Evolutionary conservation across 2,113 vertebrate genomes (phyloP).

Genomic region (Tichodroma muraria): DNA sequence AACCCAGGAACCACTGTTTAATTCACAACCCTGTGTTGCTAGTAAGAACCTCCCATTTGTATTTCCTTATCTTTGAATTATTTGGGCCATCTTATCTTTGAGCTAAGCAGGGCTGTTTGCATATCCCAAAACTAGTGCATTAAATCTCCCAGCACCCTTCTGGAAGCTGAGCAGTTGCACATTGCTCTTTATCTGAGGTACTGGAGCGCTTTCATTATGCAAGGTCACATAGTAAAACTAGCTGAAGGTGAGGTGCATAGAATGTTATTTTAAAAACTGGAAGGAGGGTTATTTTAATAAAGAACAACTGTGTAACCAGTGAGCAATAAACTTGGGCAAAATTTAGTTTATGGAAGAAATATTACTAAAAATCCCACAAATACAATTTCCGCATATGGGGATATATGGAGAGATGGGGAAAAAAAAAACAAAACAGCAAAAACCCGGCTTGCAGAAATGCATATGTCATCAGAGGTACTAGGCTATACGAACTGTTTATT

Average conservation of each 20-base stretch:
- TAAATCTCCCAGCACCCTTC: constrained; percentile 13
- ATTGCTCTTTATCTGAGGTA: neutral
- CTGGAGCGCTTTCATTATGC: neutral
- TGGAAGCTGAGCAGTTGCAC: neutral
- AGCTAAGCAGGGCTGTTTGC: constrained; percentile 3
- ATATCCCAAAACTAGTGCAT: neutral
- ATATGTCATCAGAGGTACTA: neutral
- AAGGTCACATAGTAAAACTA: neutral
- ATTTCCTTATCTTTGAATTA: constrained; percentile 37
- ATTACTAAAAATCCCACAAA: constrained; percentile 20
- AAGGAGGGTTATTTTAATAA: constrained; percentile 1
- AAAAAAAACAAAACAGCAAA: neutral
- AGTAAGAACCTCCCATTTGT: neutral
- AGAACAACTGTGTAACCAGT: neutral
- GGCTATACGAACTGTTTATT: constrained; percentile 43
- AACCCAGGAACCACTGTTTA: neutral
- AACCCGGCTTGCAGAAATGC: neutral
- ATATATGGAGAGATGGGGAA: neutral
- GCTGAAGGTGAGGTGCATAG: neutral
- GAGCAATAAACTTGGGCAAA: constrained; percentile 19
- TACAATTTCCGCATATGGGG: neutral
- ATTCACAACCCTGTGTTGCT: neutral
- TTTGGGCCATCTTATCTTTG: constrained; percentile 10
- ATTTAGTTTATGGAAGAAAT: neutral
- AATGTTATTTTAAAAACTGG: neutral